Evolutionary conservation across 2,113 vertebrate species (phyloP).

Genomic region (Fregetta grallaria): DNA sequence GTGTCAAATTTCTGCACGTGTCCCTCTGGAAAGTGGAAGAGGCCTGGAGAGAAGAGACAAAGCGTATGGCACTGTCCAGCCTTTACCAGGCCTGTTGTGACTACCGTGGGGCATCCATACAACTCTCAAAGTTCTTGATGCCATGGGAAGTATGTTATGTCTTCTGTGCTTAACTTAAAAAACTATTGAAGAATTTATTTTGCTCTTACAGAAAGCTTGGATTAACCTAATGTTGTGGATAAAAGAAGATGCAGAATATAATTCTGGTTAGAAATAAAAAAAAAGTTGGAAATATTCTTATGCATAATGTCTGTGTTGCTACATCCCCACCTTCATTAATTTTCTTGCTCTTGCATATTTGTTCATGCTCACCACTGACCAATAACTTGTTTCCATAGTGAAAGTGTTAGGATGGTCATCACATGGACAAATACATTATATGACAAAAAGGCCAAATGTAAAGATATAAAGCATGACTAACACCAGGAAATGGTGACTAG

Average conservation of each 20-base stretch:
- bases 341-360: not conserved
- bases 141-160: not conserved
- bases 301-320: not conserved
- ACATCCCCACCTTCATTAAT: not conserved
- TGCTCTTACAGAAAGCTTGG: not conserved
- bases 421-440: not conserved
- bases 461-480: not conserved
- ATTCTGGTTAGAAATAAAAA: not conserved
- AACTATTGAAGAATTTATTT: not conserved
- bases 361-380: not conserved
- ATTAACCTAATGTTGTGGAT: accelerated
- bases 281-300: not conserved
- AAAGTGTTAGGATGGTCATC: not conserved
- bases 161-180: not conserved
- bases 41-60: not conserved
- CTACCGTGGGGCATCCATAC: not conserved
- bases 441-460: not conserved
- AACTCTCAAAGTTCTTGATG: not conserved
- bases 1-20: not conserved
- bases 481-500: not conserved
- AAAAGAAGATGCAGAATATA: not conserved
- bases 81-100: not conserved
- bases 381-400: not conserved
- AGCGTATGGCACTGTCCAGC: not conserved
- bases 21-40: not conserved